Conservation (phyloP, 2,888 invertebrate species). For the Epistrophe grossulariae region DNA sequence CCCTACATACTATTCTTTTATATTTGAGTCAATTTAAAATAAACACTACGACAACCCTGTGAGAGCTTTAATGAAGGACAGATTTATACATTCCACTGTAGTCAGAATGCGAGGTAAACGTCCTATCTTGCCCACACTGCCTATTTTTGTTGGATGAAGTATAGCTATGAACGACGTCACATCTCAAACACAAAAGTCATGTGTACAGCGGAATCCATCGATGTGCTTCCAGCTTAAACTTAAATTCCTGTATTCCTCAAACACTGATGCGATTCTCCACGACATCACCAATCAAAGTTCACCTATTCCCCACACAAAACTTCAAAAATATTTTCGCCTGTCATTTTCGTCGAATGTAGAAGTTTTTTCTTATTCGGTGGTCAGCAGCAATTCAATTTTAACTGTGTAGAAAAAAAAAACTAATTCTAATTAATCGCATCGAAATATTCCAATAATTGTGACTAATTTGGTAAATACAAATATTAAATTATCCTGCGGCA, state of each 20-base stretch:
- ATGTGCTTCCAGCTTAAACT: neutral
- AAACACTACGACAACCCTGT: no score
- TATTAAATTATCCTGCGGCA: conserved; percentile 2
- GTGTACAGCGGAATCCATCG: no score
- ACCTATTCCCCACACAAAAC: conserved; percentile 26
- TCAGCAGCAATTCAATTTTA: conserved; percentile 64
- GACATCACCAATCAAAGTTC: conserved; percentile 14
- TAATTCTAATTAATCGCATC: conserved; percentile 29
- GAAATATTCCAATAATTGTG: conserved; percentile 30
- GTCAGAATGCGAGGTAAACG: no score
- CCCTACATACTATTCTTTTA: no score
- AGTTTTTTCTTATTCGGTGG: conserved; percentile 54
- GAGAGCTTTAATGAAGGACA: no score
- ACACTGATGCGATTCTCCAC: conserved; percentile 7
- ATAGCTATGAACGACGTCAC: no score
- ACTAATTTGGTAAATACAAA: conserved; percentile 50
- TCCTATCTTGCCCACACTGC: no score
- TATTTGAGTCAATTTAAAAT: no score
- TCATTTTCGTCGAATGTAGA: conserved; percentile 54
- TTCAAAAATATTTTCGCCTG: conserved; percentile 56
- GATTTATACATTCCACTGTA: no score
- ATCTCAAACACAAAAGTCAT: no score
- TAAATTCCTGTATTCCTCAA: neutral
- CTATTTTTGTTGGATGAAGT: no score
- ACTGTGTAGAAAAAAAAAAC: conserved; percentile 47